Conservation (phyloP, 2,888 invertebrate genomes). For the Allacma fusca region DNA sequence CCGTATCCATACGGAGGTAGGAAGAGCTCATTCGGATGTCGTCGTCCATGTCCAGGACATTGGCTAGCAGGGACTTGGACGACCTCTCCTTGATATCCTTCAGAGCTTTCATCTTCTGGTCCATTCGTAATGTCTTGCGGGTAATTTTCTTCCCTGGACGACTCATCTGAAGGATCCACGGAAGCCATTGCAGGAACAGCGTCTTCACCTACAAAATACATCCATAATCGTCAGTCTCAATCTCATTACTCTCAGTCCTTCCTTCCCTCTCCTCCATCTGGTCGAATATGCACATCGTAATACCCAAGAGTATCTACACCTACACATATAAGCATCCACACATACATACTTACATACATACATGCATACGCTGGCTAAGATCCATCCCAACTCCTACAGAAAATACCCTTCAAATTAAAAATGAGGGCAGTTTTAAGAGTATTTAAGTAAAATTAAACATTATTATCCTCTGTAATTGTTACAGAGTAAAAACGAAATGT, state of each 20-base stretch:
- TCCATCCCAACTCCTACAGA: too few relatives aligned
- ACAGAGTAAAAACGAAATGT: too few relatives aligned
- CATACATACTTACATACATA: too few relatives aligned
- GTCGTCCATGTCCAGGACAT: constrained; percentile 94
- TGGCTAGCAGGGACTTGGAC: constrained; percentile 91
- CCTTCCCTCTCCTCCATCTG: not conserved
- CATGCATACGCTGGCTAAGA: too few relatives aligned
- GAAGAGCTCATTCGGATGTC: constrained; percentile 74
- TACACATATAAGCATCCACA: too few relatives aligned
- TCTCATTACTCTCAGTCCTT: not conserved
- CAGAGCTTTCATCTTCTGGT: constrained; percentile 89
- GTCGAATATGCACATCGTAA: too few relatives aligned
- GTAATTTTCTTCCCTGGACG: constrained; percentile 95
- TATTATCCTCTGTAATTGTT: too few relatives aligned
- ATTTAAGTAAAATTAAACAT: too few relatives aligned
- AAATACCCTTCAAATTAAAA: too few relatives aligned
- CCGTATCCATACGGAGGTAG: constrained; percentile 67
- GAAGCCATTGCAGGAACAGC: constrained; percentile 96
- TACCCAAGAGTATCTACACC: too few relatives aligned
- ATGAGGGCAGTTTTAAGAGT: too few relatives aligned
- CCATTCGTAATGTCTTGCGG: constrained; percentile 87
- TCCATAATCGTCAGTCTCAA: not conserved
- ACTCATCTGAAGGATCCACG: constrained; percentile 94
- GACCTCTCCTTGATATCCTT: constrained; percentile 88
- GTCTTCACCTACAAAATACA: constrained; percentile 81